These are phyloP conservation scores for Laticauda colubrina DNA, from an alignment of 2,113 vertebrate genomes.

Conservation along the genomic window DNA sequence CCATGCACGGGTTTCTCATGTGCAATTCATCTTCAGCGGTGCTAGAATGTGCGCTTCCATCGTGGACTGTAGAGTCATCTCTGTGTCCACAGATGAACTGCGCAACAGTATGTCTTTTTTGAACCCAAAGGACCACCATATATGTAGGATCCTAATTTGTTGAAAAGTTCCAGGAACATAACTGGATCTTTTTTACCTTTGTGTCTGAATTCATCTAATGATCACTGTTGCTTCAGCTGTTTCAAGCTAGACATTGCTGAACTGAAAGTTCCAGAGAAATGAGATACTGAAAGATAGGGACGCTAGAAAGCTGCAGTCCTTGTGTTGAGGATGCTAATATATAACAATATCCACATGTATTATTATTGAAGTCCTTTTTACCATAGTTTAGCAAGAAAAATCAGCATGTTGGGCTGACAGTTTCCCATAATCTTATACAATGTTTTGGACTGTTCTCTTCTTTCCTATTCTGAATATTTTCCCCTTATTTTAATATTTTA, in stretches of 20 bases:
- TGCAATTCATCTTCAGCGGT: not conserved
- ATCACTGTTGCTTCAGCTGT: slow-evolving; percentile 17
- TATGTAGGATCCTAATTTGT: slow-evolving; percentile 15
- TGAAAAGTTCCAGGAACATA: slow-evolving; percentile 29
- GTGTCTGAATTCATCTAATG: not conserved
- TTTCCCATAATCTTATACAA: not conserved
- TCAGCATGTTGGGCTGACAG: not conserved
- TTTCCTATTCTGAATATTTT: not conserved
- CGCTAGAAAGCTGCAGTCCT: not conserved
- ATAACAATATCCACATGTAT: not conserved
- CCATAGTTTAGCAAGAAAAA: not conserved
- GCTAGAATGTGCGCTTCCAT: not conserved
- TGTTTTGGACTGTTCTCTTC: slow-evolving; percentile 28
- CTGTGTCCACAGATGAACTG: not conserved
- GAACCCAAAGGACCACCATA: not conserved
- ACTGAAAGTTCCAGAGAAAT: not conserved
- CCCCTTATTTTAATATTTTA: slow-evolving; percentile 62
- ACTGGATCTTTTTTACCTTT: slow-evolving; percentile 42
- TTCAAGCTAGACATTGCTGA: slow-evolving; percentile 20
- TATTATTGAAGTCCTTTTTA: not conserved
- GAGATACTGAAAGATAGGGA: not conserved
- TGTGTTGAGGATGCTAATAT: not conserved
- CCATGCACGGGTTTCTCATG: not conserved
- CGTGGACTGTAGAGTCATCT: not conserved
- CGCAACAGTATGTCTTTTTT: not conserved